Base-by-base conservation (phyloP, 2,888 invertebrate genomes). In the Meandrusa payeni region DNA sequence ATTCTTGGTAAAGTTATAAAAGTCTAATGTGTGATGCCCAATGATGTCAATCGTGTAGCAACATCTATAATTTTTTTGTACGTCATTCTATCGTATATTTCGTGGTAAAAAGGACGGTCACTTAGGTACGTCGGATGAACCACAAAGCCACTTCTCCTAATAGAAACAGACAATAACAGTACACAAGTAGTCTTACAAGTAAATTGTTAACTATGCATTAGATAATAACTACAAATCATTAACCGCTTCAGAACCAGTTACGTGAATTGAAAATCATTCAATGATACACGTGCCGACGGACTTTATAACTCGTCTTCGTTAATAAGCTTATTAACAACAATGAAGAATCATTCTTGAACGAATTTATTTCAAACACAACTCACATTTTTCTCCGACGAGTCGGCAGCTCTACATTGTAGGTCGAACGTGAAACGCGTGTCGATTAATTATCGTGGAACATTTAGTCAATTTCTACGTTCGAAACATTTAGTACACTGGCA, bases 361-460 rank as follows among this genome's bases (percentile, higher is more conserved):
- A 42, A 46, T 39, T 48, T 42, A 36, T 43, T 37, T 29, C 51
- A 49, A 51, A 52, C 54, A 48, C 54, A 60, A 82, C 86, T 85
- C 64, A 87, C 86, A 87, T 87, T 79, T 78, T 87, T 64, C 81
- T 79, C 52, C 76, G 73, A 55, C 80, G 68, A 52, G 68, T 65
- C 66, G 67, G 66, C 82, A 83, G 70, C 63, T 81, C 83, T 87
- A 87, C 86, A 87, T 87, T 64, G 66, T 80, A 74, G 55, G 66
- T 60, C 55, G 59, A 67, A 71, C 57, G 52, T 53, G 52, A 61
- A 55, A 57, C 60, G 57, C 60, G 51, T 59, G 51, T 52, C 45
- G 57, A 48, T 76, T 12, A 76, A 70, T 68, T 57, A 46, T 51
- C 46, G 46, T 45, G 52, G 47, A 50, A 48, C 71, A 74, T 76